These are phyloP conservation scores for Leptinotarsa tumamoca DNA, from an alignment of 2,888 invertebrate species.

Conservation along the genomic window DNA sequence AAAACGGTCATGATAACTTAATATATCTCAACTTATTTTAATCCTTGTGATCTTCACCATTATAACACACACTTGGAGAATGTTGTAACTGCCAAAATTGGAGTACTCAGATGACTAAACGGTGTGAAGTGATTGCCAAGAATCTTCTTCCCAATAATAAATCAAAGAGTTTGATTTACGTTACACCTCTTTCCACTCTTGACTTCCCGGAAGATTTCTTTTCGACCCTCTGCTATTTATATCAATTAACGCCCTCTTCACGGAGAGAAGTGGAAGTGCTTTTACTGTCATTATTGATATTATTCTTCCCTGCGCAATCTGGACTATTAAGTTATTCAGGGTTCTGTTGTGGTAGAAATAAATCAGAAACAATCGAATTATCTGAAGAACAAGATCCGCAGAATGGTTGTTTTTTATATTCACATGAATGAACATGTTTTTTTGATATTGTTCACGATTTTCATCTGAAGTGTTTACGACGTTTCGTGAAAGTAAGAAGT, in stretches of 20 bases:
- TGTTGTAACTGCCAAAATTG: not conserved
- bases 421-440: no score
- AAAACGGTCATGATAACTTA: no score
- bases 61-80: not conserved
- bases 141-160: slow-evolving; percentile 33
- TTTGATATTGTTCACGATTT: no score
- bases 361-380: no score
- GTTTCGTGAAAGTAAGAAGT: no score
- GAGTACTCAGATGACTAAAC: not conserved
- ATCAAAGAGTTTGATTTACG: slow-evolving; percentile 36
- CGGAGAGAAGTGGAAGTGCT: not conserved
- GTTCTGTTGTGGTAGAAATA: not conserved
- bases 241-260: slow-evolving; percentile 25
- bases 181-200: slow-evolving; percentile 30
- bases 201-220: slow-evolving; percentile 27
- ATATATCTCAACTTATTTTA: no score
- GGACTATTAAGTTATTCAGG: not conserved
- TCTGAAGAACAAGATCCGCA: no score
- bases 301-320: not conserved
- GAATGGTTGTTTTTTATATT: no score
- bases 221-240: slow-evolving; percentile 25
- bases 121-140: not conserved
- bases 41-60: no score
- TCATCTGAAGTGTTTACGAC: no score
- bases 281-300: not conserved